These are phyloP conservation scores for Sarcophaga rosellei DNA, from an alignment of 2,888 invertebrate species.

Conservation along the genomic window DNA sequence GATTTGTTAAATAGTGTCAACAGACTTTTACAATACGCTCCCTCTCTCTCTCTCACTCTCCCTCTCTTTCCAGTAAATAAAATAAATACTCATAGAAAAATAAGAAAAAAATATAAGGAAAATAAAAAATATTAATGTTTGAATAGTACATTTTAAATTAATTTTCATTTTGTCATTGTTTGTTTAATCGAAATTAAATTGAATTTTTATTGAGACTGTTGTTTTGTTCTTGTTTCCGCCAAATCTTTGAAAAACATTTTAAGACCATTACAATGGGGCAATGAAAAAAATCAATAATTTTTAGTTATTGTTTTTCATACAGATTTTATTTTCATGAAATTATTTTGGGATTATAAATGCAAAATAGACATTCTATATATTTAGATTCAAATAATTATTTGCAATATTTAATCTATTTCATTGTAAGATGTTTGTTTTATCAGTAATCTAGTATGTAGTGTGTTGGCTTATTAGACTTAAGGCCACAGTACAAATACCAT, in stretches of 20 bases:
- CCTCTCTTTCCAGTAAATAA: constrained; percentile 8
- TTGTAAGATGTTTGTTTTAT: too few species aligned
- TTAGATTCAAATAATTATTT: background rate
- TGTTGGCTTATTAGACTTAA: too few species aligned
- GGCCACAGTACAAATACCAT: too few species aligned
- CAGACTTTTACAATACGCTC: constrained; percentile 21
- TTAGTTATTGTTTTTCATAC: too few species aligned
- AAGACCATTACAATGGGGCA: too few species aligned
- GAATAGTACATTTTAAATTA: constrained; percentile 26
- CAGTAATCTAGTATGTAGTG: too few species aligned
- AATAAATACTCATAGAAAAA: constrained; percentile 16
- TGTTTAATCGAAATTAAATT: constrained; percentile 18
- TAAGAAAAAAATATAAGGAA: background rate
- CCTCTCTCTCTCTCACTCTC: too few species aligned
- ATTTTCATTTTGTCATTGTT: constrained; percentile 18
- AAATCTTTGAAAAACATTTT: background rate
- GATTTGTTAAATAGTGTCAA: constrained; percentile 48
- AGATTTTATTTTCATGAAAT: background rate
- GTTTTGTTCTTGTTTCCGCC: too few species aligned
- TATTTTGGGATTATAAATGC: background rate
- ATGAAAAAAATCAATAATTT: too few species aligned
- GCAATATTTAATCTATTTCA: too few species aligned
- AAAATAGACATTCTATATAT: background rate
- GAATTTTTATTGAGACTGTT: constrained; percentile 33
- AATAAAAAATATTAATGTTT: background rate